A percentile compares a stretch with the other conserved stretches of the same genome.
phyloP scores from a whole-genome alignment of 2,113 vertebrate species.

The Picathartes gymnocephalus region DNA sequence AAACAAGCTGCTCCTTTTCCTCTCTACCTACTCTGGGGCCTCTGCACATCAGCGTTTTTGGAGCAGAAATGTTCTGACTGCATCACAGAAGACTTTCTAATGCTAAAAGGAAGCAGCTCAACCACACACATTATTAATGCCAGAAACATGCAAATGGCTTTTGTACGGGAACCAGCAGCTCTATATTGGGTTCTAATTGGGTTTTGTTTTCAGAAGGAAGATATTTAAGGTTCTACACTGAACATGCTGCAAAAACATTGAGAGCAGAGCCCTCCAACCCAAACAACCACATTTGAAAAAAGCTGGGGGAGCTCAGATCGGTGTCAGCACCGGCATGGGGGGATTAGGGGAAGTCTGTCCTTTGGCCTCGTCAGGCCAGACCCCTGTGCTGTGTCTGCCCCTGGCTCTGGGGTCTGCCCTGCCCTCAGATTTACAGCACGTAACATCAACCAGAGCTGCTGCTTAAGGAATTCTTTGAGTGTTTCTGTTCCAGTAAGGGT shows the following conservation, averaged over 20 bases:
- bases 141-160: slow-evolving; percentile 23
- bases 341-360: neutral
- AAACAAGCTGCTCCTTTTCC: neutral
- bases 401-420: neutral
- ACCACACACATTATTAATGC: slow-evolving; percentile 35
- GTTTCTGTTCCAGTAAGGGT: neutral
- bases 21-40: neutral
- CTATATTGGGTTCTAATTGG: slow-evolving; percentile 3
- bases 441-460: neutral
- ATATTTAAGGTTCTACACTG: neutral
- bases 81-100: slow-evolving; percentile 20
- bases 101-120: slow-evolving; percentile 33
- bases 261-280: neutral
- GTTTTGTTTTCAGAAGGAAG: slow-evolving; percentile 28
- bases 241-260: neutral
- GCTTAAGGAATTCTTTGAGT: neutral
- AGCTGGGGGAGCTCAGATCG: rapidly evolving
- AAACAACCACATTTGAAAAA: neutral
- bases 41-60: neutral
- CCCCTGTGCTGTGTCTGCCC: neutral
- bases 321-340: rapidly evolving
- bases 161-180: slow-evolving; percentile 7
- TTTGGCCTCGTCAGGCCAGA: neutral
- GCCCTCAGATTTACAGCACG: neutral
- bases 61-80: neutral